Evolutionary conservation across 2,797 vertebrate genomes (phyloP).

Genomic region (Syngnathus acus): DNA sequence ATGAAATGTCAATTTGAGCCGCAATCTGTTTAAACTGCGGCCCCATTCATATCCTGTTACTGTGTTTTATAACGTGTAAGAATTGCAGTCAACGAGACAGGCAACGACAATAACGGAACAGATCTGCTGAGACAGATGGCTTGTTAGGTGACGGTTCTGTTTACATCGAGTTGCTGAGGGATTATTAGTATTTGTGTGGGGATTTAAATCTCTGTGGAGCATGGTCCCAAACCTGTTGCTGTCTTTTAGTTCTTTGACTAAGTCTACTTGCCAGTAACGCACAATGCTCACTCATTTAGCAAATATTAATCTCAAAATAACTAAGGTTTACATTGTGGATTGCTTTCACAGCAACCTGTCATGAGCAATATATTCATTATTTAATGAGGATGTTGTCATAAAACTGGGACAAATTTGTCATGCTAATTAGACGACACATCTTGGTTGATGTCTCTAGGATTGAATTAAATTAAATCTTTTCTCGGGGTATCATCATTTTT

Average conservation of each 20-base stretch:
- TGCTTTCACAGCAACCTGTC: neutral
- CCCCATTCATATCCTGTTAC: conserved; percentile 2
- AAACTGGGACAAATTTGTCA: neutral
- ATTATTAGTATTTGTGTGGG: neutral
- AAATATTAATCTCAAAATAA: neutral
- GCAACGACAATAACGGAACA: neutral
- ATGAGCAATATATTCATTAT: neutral
- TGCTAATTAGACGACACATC: no score
- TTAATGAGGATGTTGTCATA: neutral
- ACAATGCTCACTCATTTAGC: neutral
- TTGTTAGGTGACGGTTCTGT: neutral
- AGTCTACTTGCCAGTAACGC: neutral
- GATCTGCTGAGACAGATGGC: neutral
- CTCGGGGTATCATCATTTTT: no score
- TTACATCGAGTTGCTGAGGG: neutral
- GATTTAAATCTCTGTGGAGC: neutral
- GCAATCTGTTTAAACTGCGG: no score
- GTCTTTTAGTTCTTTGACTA: neutral
- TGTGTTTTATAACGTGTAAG: neutral
- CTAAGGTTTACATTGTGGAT: neutral
- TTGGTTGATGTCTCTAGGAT: no score
- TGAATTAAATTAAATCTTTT: no score
- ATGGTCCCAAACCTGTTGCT: neutral
- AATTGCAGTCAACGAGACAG: neutral
- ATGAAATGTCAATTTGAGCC: no score